phyloP scores from a whole-genome alignment of 2,797 vertebrate species.

The Okamejei kenojei region DNA sequence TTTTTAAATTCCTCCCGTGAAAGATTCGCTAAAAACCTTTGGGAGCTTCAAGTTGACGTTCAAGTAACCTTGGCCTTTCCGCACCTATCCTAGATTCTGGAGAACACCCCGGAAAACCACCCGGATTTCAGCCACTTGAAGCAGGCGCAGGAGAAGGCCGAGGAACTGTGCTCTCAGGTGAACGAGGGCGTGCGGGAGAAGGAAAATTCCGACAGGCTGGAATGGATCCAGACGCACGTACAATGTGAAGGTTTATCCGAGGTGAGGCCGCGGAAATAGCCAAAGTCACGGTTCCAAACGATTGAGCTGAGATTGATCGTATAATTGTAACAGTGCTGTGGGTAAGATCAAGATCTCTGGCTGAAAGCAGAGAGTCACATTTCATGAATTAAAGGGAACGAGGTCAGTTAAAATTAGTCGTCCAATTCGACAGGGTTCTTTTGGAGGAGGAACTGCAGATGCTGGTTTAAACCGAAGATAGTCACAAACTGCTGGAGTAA shows the following conservation, averaged over 20 bases:
- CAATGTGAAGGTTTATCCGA: slow-evolving; percentile 94
- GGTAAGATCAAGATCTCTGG: not conserved
- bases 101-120: slow-evolving; percentile 91
- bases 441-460: not conserved
- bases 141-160: slow-evolving; percentile 89
- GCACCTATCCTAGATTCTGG: slow-evolving; percentile 68
- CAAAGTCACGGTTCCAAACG: no score
- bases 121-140: slow-evolving; percentile 90
- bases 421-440: not conserved
- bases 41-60: not conserved
- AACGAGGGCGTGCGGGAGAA: slow-evolving; percentile 95
- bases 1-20: no score
- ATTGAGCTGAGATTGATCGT: not conserved
- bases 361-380: not conserved
- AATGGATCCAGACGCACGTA: slow-evolving; percentile 96
- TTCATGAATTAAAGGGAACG: not conserved
- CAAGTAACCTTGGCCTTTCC: not conserved
- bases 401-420: not conserved
- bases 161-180: slow-evolving; percentile 91
- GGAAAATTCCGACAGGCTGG: slow-evolving; percentile 92
- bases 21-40: not conserved
- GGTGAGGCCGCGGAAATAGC: slow-evolving; percentile 54
- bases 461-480: no score
- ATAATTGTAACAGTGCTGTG: not conserved
- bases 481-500: no score